Conservation (phyloP, 2,113 vertebrate genomes). For the Isichthys henryi region DNA sequence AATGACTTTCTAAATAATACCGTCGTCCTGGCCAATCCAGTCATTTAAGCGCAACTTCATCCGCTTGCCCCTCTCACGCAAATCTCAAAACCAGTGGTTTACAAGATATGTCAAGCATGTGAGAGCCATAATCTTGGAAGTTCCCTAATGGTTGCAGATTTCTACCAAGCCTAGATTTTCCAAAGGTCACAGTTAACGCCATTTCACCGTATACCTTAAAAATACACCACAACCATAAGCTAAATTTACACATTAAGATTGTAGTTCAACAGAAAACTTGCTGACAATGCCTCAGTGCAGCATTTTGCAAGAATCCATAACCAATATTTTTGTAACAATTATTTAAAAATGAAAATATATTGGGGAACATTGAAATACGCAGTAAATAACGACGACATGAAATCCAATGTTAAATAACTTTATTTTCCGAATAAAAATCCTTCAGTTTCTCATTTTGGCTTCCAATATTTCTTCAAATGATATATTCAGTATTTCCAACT, state of each 20-base stretch:
- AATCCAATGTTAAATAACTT: constrained; percentile 56
- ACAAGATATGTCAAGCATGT: neutral
- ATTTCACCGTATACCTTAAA: neutral
- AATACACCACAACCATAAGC: neutral
- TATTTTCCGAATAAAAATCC: constrained; percentile 64
- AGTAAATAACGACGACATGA: constrained; percentile 6
- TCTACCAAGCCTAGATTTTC: neutral
- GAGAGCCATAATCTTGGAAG: neutral
- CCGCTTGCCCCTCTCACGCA: neutral
- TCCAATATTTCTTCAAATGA: constrained; percentile 29
- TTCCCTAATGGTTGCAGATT: neutral
- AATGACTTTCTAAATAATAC: neutral
- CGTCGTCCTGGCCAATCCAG: neutral
- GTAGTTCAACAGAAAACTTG: neutral
- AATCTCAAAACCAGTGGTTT: neutral
- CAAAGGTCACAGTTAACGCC: neutral
- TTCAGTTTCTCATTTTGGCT: constrained; percentile 36
- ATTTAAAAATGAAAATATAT: neutral
- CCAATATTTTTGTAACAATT: neutral
- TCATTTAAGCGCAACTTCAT: neutral
- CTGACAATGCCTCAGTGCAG: neutral
- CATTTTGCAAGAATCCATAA: neutral
- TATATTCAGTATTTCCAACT: constrained; percentile 36
- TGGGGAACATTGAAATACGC: neutral
- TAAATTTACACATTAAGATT: neutral